A percentile compares a stretch with the other conserved stretches of the same genome.
Evolutionary conservation across 2,888 invertebrate genomes (phyloP).

Genomic region (Mallateleia sp.): DNA sequence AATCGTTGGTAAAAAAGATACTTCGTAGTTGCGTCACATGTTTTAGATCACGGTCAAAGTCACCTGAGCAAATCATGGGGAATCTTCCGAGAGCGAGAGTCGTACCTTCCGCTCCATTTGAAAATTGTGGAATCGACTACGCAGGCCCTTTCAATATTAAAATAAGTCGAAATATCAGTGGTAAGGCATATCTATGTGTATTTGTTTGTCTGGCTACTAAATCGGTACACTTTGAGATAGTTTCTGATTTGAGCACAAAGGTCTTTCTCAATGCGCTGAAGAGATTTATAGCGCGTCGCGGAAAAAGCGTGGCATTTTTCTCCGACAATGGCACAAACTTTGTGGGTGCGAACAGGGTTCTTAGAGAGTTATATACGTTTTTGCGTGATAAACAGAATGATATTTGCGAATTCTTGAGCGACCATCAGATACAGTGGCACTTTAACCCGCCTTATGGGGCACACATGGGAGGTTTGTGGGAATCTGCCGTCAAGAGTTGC

Average conservation of each 20-base stretch:
- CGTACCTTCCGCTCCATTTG: slow-evolving; percentile 72
- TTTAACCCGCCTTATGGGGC: too few relatives aligned
- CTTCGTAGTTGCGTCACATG: neutral
- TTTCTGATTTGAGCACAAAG: slow-evolving; percentile 63
- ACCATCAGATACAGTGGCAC: too few relatives aligned
- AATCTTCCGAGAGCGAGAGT: slow-evolving; percentile 73
- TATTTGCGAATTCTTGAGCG: too few relatives aligned
- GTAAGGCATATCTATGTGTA: slow-evolving; percentile 36
- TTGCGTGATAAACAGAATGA: too few relatives aligned
- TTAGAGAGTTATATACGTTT: slow-evolving; percentile 2
- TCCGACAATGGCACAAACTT: slow-evolving; percentile 80
- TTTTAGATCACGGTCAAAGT: neutral
- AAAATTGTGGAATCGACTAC: slow-evolving; percentile 63
- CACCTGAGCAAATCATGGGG: slow-evolving; percentile 45
- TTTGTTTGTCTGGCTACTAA: slow-evolving; percentile 79
- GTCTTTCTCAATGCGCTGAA: too few relatives aligned
- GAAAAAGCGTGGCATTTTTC: slow-evolving; percentile 60
- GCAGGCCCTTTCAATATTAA: slow-evolving; percentile 44
- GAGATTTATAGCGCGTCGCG: slow-evolving; percentile 79
- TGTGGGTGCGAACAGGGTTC: slow-evolving; percentile 58
- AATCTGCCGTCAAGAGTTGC: too few relatives aligned
- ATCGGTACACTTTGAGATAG: slow-evolving; percentile 74
- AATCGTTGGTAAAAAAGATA: neutral
- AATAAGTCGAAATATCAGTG: neutral
- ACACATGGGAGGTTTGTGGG: too few relatives aligned